Conservation (phyloP, 92 coral and sea anemone genomes). For the Umimayanthus kanabou region DNA sequence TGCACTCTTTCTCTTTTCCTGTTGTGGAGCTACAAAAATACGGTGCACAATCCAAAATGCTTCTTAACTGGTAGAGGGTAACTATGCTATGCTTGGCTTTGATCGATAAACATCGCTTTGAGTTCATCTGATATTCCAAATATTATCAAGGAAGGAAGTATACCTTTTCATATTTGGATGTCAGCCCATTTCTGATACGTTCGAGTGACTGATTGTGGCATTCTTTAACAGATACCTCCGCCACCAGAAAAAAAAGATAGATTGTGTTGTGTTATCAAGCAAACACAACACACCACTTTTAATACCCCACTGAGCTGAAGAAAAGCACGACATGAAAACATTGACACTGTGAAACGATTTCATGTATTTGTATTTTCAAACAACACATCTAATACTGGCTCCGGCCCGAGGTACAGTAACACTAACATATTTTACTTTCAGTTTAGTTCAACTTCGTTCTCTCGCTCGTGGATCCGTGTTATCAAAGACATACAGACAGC, state of each 20-base stretch:
- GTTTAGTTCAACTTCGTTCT: background rate
- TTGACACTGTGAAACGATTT: slow-evolving; percentile 15
- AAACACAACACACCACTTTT: slow-evolving; percentile 9
- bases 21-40: background rate
- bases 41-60: background rate
- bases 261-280: slow-evolving; percentile 11
- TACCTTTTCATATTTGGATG: slow-evolving; percentile 16
- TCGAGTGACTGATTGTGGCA: slow-evolving; percentile 27
- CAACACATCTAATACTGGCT: background rate
- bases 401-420: background rate
- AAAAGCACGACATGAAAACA: slow-evolving; percentile 18
- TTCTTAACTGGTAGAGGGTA: background rate
- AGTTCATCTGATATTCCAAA: slow-evolving; percentile 21
- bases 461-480: background rate
- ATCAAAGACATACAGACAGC: slow-evolving; percentile 1
- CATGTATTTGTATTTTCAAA: background rate
- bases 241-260: slow-evolving; percentile 19
- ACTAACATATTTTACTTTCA: background rate
- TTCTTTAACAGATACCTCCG: slow-evolving; percentile 20
- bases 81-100: background rate
- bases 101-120: background rate
- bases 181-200: slow-evolving; percentile 27
- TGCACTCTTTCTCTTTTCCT: background rate
- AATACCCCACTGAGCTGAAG: slow-evolving; percentile 16
- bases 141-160: slow-evolving; percentile 1